Conservation (phyloP, 2,797 vertebrate species). For the Euphonia xanthogaster region DNA sequence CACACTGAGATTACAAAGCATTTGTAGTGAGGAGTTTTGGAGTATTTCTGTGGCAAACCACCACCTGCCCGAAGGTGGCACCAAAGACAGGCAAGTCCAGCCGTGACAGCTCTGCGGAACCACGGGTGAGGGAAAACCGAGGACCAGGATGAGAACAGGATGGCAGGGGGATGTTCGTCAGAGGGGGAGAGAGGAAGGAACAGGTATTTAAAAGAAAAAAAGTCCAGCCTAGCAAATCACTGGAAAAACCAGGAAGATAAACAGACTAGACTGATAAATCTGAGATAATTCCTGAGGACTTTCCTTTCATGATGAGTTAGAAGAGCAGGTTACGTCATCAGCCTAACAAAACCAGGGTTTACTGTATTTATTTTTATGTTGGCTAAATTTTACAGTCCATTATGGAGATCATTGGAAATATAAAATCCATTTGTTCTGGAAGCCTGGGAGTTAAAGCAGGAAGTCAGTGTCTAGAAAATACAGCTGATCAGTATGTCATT, state of each 20-base stretch:
- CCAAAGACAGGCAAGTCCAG: slow-evolving; percentile 42
- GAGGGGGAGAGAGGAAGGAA: neutral
- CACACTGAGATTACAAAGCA: neutral
- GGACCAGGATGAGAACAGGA: neutral
- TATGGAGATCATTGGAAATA: neutral
- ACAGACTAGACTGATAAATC: neutral
- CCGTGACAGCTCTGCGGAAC: fast-evolving
- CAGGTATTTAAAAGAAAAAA: neutral
- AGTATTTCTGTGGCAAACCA: neutral
- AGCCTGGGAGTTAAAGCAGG: neutral
- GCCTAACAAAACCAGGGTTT: neutral
- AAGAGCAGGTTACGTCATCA: neutral
- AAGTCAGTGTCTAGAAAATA: neutral
- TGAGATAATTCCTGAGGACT: neutral
- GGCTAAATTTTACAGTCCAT: neutral
- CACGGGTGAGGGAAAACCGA: neutral
- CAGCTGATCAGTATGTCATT: neutral
- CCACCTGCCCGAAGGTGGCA: slow-evolving; percentile 61
- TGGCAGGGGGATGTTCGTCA: neutral
- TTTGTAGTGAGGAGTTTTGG: fast-evolving
- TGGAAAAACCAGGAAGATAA: neutral
- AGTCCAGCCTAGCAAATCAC: neutral
- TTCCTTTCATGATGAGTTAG: neutral
- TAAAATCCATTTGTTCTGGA: neutral
- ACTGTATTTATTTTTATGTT: neutral